Conservation (phyloP, 2,888 invertebrate genomes). For the Melitaea athalia region DNA sequence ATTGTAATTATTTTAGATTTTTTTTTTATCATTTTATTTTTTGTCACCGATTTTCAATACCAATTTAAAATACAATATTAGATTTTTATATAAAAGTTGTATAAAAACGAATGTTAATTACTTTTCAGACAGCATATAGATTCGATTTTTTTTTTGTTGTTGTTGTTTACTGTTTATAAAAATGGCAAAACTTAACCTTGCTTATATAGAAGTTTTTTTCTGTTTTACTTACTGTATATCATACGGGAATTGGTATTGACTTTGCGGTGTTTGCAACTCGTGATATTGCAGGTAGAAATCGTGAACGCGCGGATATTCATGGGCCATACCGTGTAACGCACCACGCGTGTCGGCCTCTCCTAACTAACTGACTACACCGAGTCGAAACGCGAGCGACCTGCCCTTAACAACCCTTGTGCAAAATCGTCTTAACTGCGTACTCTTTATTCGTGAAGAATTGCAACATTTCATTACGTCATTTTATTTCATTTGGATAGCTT, state of each 20-base stretch:
- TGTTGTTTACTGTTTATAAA: too few relatives aligned
- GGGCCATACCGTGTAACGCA: slow-evolving; percentile 50
- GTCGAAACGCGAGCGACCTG: neutral
- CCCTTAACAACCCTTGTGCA: slow-evolving; percentile 7
- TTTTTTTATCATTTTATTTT: slow-evolving; percentile 26
- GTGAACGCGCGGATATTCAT: slow-evolving; percentile 56
- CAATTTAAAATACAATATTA: too few relatives aligned
- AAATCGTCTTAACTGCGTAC: too few relatives aligned
- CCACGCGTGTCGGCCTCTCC: slow-evolving; percentile 1
- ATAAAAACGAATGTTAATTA: too few relatives aligned
- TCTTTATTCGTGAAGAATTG: too few relatives aligned
- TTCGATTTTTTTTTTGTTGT: too few relatives aligned
- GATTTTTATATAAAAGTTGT: too few relatives aligned
- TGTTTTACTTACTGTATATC: slow-evolving; percentile 54
- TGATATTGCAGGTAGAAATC: slow-evolving; percentile 58
- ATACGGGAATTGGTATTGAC: slow-evolving; percentile 47
- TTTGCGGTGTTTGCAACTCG: slow-evolving; percentile 53
- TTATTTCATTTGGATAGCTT: too few relatives aligned
- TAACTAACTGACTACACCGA: slow-evolving; percentile 39
- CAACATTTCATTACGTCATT: too few relatives aligned
- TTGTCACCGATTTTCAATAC: too few relatives aligned
- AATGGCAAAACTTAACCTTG: too few relatives aligned
- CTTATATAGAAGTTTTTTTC: neutral
- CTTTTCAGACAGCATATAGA: too few relatives aligned
- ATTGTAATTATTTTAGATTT: neutral